These are phyloP conservation scores for Arnoldichthys spilopterus DNA, from an alignment of 2,797 vertebrate genomes.

Conservation along the genomic window DNA sequence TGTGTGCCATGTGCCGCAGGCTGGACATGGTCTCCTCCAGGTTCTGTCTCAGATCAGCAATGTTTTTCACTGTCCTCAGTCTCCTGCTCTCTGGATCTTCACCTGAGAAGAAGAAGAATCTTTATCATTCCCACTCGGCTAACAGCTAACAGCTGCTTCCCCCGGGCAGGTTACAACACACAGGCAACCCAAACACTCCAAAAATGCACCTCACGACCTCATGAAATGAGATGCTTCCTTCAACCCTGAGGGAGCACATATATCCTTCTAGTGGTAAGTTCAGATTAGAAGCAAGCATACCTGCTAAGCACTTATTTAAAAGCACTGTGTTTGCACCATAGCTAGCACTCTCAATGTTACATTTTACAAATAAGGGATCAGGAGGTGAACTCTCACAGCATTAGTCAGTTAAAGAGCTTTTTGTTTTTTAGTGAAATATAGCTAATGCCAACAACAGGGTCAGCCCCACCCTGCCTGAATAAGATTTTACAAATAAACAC, in stretches of 20 bases:
- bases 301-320: neutral
- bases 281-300: neutral
- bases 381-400: constrained; percentile 23
- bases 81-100: constrained; percentile 85
- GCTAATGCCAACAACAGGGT: constrained; percentile 22
- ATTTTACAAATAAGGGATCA: neutral
- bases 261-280: neutral
- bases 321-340: constrained; percentile 8
- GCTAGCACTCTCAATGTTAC: constrained; percentile 1
- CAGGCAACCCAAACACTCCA: constrained; percentile 27
- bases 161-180: constrained; percentile 47
- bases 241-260: neutral
- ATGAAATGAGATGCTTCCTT: constrained; percentile 1
- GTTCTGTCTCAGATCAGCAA: constrained; percentile 88
- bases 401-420: constrained; percentile 38
- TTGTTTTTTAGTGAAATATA: constrained; percentile 33
- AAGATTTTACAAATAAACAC: constrained; percentile 46
- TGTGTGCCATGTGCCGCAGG: constrained; percentile 81
- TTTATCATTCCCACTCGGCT: neutral
- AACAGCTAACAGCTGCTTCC: constrained; percentile 31
- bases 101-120: constrained; percentile 63
- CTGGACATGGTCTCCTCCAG: constrained; percentile 91
- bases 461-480: neutral
- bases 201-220: constrained; percentile 33
- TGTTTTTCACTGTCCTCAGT: constrained; percentile 85